Conservation (phyloP, 2,888 invertebrate genomes). For the Anorthoa munda region DNA sequence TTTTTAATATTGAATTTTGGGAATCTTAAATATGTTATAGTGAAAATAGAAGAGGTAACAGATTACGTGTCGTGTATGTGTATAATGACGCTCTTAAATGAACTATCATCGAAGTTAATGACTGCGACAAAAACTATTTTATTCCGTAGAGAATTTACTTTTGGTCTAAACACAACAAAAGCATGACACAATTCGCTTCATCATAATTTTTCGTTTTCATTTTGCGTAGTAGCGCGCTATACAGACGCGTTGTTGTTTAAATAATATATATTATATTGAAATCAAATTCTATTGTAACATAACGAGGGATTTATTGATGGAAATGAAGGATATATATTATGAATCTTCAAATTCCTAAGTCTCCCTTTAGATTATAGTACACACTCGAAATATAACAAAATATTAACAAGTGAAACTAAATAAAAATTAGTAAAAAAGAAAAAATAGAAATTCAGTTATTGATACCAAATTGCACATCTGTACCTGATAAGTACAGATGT, state of each 20-base stretch:
- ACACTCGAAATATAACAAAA: neutral
- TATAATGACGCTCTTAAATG: constrained; percentile 52
- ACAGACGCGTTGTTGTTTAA: constrained; percentile 18
- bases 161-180: constrained; percentile 11
- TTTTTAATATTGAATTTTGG: constrained; percentile 71
- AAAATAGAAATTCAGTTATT: neutral
- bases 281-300: constrained; percentile 10
- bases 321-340: constrained; percentile 26
- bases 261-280: constrained; percentile 42
- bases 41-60: constrained; percentile 60
- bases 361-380: constrained; percentile 18
- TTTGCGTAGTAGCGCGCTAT: neutral
- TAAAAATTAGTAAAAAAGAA: neutral
- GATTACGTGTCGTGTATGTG: constrained; percentile 69
- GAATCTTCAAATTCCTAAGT: constrained; percentile 14
- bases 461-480: too few relatives aligned
- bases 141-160: constrained; percentile 19
- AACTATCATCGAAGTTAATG: constrained; percentile 64
- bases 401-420: constrained; percentile 1
- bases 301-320: constrained; percentile 39
- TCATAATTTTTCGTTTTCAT: neutral
- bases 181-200: neutral
- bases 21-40: constrained; percentile 67
- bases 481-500: too few relatives aligned
- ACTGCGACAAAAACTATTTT: constrained; percentile 32